These are phyloP conservation scores for Albula goreensis DNA, from an alignment of 2,113 vertebrate genomes.

Conservation along the genomic window DNA sequence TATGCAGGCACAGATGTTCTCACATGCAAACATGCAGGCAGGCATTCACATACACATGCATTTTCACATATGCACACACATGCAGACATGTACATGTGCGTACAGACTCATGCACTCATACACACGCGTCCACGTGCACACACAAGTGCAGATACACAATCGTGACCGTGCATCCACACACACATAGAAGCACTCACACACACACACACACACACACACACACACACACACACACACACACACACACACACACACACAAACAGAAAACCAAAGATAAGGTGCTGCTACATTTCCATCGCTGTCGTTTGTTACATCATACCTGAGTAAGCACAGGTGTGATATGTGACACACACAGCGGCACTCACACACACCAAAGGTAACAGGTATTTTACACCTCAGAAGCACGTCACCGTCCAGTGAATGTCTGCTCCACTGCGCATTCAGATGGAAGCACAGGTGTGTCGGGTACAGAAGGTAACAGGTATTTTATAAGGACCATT, in stretches of 20 bases:
- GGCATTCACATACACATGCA: neutral
- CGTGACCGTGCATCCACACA: neutral
- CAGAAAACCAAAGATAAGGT: slow-evolving; percentile 4
- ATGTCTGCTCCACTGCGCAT: neutral
- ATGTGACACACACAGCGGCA: slow-evolving; percentile 44
- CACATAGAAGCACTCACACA: neutral
- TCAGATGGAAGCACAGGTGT: slow-evolving; percentile 55
- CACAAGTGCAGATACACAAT: neutral
- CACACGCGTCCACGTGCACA: neutral
- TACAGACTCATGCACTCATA: neutral
- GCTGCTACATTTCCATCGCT: slow-evolving; percentile 2
- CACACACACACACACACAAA: neutral
- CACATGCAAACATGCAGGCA: neutral
- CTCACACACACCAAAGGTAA: slow-evolving; percentile 68
- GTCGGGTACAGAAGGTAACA: slow-evolving; percentile 48
- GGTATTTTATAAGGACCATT: slow-evolving; percentile 51
- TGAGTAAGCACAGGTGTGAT: slow-evolving; percentile 30
- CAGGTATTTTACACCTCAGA: neutral
- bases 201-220: neutral
- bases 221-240: neutral
- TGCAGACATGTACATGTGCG: neutral
- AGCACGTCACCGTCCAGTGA: neutral
- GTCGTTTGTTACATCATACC: slow-evolving; percentile 38
- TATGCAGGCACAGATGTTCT: neutral
- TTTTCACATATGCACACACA: neutral